Conservation (phyloP, 2,797 vertebrate genomes). For the Vultur gryphus region DNA sequence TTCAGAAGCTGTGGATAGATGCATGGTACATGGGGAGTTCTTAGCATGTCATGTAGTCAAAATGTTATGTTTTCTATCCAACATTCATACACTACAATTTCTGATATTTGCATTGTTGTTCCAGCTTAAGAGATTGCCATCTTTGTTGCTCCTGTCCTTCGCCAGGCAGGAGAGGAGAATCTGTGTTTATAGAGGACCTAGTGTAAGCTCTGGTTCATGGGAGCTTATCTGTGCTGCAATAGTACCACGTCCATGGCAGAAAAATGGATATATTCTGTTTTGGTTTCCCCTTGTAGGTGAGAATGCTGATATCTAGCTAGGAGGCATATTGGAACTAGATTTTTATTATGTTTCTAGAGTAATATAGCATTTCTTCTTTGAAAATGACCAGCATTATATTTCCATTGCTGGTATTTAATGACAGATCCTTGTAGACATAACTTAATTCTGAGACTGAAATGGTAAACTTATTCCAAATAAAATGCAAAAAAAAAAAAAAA, state of each 20-base stretch:
- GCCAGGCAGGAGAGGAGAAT: background rate
- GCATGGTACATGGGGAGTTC: background rate
- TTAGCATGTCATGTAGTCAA: background rate
- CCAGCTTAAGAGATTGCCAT: background rate
- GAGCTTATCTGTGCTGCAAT: background rate
- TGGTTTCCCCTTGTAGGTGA: background rate
- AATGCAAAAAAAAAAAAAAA: background rate
- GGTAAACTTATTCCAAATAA: background rate
- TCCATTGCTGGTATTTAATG: background rate
- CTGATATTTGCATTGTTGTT: background rate
- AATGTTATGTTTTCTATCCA: background rate
- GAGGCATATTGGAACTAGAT: background rate
- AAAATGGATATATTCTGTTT: background rate
- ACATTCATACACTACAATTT: background rate
- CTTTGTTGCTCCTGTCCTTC: background rate
- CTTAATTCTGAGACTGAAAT: background rate
- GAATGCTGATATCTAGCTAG: background rate
- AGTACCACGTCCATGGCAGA: background rate
- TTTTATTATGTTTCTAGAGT: background rate
- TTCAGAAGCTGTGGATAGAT: background rate
- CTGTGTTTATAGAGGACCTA: background rate
- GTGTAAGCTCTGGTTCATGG: background rate
- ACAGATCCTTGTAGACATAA: background rate
- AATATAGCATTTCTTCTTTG: background rate
- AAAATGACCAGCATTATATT: background rate